Evolutionary conservation across 2,113 vertebrate species (phyloP).

Genomic region (Tragelaphus buxtoni): DNA sequence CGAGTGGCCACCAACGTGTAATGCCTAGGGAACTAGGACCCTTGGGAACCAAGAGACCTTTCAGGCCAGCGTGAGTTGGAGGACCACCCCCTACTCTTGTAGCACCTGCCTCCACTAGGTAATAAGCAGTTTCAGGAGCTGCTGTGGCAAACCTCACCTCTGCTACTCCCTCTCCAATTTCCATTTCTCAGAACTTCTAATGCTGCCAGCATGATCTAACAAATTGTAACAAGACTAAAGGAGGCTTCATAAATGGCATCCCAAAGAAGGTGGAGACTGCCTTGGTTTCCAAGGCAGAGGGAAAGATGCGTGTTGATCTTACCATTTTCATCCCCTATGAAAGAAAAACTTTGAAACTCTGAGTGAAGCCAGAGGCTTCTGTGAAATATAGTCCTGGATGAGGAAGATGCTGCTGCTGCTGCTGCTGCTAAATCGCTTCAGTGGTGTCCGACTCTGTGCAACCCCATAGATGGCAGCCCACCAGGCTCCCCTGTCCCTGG

Average conservation of each 20-base stretch:
- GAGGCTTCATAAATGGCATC: neutral
- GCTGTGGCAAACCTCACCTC: neutral
- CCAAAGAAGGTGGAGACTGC: neutral
- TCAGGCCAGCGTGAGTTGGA: neutral
- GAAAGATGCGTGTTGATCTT: neutral
- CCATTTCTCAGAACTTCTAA: neutral
- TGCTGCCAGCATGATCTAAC: neutral
- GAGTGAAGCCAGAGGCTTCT: neutral
- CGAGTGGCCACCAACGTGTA: accelerated
- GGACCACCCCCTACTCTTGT: neutral
- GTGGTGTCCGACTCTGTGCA: accelerated
- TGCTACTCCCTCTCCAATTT: neutral
- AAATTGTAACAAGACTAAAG: neutral
- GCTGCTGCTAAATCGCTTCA: neutral
- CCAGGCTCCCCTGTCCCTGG: neutral
- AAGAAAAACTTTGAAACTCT: neutral
- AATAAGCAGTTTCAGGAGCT: neutral
- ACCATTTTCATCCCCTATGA: neutral
- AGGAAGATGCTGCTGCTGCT: neutral
- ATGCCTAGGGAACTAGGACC: neutral
- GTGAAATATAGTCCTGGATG: neutral
- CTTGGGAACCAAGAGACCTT: neutral
- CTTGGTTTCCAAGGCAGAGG: accelerated
- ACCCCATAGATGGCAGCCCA: neutral
- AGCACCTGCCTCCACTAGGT: neutral